Conservation (phyloP, 2,888 invertebrate species). For the Agonopterix arenella region DNA sequence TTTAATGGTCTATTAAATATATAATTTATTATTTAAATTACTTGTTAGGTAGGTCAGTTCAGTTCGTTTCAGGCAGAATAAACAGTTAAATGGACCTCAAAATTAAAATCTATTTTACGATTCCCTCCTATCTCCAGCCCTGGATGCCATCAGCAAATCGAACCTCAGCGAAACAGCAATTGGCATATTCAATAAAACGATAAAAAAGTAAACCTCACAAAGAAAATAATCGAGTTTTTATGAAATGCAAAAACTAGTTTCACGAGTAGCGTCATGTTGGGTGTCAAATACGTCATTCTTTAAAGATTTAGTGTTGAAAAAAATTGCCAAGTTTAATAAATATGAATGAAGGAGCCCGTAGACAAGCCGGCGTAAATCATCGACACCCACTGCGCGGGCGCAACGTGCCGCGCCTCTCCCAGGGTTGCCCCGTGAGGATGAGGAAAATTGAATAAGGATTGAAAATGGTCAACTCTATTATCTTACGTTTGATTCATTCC, state of each 20-base stretch:
- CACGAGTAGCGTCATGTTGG: conserved; percentile 28
- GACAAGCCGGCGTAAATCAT: conserved; percentile 54
- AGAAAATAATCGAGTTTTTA: conserved; percentile 6
- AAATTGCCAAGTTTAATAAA: conserved; percentile 56
- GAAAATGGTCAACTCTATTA: too few relatives aligned
- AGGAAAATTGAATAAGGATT: background rate
- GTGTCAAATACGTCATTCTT: conserved; percentile 32
- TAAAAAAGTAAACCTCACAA: conserved; percentile 1
- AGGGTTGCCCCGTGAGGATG: background rate
- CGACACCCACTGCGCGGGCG: conserved; percentile 61
- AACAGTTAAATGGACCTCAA: too few relatives aligned
- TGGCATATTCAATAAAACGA: background rate
- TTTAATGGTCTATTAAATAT: too few relatives aligned
- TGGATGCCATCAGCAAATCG: too few relatives aligned
- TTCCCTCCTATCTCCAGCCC: too few relatives aligned
- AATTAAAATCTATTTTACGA: too few relatives aligned
- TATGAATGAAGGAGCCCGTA: conserved; percentile 56
- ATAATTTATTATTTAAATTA: too few relatives aligned
- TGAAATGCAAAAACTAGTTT: conserved; percentile 10
- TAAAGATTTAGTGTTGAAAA: conserved; percentile 55
- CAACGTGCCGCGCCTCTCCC: conserved; percentile 12
- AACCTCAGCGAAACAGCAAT: too few relatives aligned
- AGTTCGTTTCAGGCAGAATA: too few relatives aligned
- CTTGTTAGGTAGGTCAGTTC: too few relatives aligned
- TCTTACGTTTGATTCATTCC: too few relatives aligned